Evolutionary conservation across 2,888 invertebrate species (phyloP).

Genomic region (Amphipyra tragopoginis): DNA sequence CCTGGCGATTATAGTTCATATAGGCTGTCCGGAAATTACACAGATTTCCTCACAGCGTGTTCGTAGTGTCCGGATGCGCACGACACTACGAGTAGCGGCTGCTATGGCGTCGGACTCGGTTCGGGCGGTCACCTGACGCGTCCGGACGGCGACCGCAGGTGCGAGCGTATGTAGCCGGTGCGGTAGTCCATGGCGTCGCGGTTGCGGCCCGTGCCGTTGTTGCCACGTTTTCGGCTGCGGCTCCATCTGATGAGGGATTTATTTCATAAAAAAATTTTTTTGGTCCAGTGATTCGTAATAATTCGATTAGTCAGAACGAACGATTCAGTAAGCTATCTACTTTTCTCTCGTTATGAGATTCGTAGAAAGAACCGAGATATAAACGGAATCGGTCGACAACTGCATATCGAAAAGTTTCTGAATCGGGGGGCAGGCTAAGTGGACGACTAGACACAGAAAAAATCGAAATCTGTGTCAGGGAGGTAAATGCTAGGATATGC

Average conservation of each 20-base stretch:
- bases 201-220: conserved; percentile 83
- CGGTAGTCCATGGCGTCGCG: conserved; percentile 94
- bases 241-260: conserved; percentile 92
- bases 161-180: conserved; percentile 97
- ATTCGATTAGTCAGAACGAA: too few species aligned
- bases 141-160: conserved; percentile 97
- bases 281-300: too few species aligned
- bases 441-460: too few species aligned
- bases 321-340: too few species aligned
- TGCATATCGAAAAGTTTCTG: too few species aligned
- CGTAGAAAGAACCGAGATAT: too few species aligned
- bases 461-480: too few species aligned
- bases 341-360: too few species aligned
- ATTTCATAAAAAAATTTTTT: neutral
- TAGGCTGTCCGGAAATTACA: conserved; percentile 20
- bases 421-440: too few species aligned
- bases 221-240: conserved; percentile 92
- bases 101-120: conserved; percentile 30
- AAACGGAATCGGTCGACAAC: too few species aligned
- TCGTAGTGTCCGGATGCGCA: conserved; percentile 44
- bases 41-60: conserved; percentile 48
- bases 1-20: conserved; percentile 40
- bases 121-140: conserved; percentile 95
- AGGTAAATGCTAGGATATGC: too few species aligned
- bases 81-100: conserved; percentile 49